Evolutionary conservation across 53 echinoderm and acorn worm genomes (phyloP).

Genomic region (Patiria pectinifera): DNA sequence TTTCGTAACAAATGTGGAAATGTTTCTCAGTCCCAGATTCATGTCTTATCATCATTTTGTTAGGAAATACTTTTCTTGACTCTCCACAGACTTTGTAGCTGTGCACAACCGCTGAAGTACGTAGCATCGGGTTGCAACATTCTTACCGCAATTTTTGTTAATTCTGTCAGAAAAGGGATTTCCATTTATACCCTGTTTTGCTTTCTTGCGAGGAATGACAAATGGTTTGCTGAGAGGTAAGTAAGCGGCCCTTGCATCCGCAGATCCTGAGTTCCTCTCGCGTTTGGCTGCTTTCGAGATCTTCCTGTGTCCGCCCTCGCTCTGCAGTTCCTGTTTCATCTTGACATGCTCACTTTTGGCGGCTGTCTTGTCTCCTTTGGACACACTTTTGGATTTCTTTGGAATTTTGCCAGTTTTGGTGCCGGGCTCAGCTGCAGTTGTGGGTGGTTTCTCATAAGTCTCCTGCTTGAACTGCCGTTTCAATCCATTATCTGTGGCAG

Average conservation of each 20-base stretch:
- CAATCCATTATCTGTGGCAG: neutral
- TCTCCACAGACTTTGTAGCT: too few relatives aligned
- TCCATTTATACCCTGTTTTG: conserved; percentile 28
- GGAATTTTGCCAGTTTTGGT: neutral
- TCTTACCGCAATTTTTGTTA: neutral
- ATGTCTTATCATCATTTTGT: too few relatives aligned
- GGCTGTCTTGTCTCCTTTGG: conserved; percentile 4
- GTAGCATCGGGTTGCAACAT: too few relatives aligned
- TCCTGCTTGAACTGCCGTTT: conserved; percentile 17
- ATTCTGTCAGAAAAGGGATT: neutral
- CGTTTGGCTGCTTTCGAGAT: conserved; percentile 41
- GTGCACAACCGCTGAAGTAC: too few relatives aligned
- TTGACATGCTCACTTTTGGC: neutral
- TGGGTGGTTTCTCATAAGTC: neutral
- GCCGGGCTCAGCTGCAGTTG: neutral
- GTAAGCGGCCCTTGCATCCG: conserved; percentile 57
- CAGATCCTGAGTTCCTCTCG: conserved; percentile 36
- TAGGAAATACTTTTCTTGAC: too few relatives aligned
- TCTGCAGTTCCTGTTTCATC: neutral
- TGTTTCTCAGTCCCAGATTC: too few relatives aligned
- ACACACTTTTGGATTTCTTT: conserved; percentile 13
- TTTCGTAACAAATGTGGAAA: too few relatives aligned
- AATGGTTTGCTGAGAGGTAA: conserved; percentile 70
- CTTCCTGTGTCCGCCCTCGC: neutral
- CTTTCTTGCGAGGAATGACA: conserved; percentile 68